These are phyloP conservation scores for Phoenoteleia sp. DNA, from an alignment of 2,888 invertebrate genomes.

Conservation along the genomic window DNA sequence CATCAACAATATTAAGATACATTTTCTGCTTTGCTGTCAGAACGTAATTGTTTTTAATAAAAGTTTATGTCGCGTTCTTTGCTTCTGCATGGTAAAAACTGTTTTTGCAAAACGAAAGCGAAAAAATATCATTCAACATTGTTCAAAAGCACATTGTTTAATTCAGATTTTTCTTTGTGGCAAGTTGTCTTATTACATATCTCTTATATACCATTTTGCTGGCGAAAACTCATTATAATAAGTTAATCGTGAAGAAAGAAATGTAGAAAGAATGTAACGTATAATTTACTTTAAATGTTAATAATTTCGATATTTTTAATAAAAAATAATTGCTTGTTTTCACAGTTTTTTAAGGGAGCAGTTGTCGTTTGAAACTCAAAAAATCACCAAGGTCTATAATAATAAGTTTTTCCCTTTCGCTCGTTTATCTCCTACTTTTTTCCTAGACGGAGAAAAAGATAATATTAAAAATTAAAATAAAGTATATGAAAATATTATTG, in stretches of 20 bases:
- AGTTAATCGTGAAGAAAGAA: no score
- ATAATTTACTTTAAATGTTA: no score
- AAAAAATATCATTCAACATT: background rate
- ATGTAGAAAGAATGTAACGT: no score
- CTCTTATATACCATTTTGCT: no score
- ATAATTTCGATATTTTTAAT: no score
- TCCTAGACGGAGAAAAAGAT: no score
- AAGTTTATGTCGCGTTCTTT: background rate
- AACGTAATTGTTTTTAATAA: constrained; percentile 37
- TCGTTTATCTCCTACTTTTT: background rate
- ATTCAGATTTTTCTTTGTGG: background rate
- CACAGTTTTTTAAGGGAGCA: no score
- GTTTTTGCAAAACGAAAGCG: background rate
- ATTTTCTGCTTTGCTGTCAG: constrained; percentile 2
- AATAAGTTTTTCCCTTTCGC: background rate
- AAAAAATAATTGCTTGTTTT: no score
- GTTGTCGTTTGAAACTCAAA: background rate
- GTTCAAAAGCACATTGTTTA: background rate
- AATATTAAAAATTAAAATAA: no score
- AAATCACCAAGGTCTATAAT: background rate
- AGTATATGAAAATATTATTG: no score
- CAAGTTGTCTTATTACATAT: no score
- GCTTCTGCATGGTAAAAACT: background rate
- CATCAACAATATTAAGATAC: constrained; percentile 25
- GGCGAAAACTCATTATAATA: no score